A percentile compares a stretch with the other conserved stretches of the same genome.
Conservation (phyloP, 92 coral and sea anemone genomes). For the Siderastrea siderea region DNA sequence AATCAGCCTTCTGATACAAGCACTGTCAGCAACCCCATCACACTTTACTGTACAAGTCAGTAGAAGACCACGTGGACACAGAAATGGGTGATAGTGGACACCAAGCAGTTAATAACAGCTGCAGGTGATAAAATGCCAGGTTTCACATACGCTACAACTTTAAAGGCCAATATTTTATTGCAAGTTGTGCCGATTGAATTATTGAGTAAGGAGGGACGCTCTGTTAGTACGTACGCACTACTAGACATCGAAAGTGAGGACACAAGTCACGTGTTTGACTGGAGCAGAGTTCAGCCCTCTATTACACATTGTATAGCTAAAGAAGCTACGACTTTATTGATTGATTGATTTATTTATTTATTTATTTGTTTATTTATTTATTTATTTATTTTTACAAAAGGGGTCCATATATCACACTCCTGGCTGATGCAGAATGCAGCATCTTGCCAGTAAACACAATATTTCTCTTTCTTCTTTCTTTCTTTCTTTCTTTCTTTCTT, state of each 20-base stretch:
- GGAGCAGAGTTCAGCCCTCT: too few species aligned
- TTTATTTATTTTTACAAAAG: too few species aligned
- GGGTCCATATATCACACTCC: too few species aligned
- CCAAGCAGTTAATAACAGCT: not conserved
- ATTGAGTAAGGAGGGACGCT: conserved; percentile 29
- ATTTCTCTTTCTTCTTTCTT: too few species aligned
- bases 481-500: too few species aligned
- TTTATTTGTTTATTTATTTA: too few species aligned
- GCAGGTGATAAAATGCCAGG: conserved; percentile 19
- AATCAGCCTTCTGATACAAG: conserved; percentile 53
- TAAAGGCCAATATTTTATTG: conserved; percentile 47
- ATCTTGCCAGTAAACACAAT: too few species aligned
- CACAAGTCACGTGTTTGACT: not conserved
- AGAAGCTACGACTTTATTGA: too few species aligned
- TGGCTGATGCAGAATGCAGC: too few species aligned
- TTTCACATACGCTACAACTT: conserved; percentile 8
- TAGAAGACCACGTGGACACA: conserved; percentile 26
- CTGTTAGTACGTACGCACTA: conserved; percentile 59
- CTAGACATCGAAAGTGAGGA: conserved; percentile 76
- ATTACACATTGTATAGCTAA: too few species aligned
- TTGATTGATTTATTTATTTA: too few species aligned
- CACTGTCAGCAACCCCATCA: conserved; percentile 65
- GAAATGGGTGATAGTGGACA: not conserved
- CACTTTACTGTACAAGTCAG: conserved; percentile 67
- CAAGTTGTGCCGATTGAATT: conserved; percentile 72